Percentiles rank a stretch among this genome's conserved stretches.
Conservation (phyloP, 2,113 vertebrate genomes). For the Seriola dumerili region DNA sequence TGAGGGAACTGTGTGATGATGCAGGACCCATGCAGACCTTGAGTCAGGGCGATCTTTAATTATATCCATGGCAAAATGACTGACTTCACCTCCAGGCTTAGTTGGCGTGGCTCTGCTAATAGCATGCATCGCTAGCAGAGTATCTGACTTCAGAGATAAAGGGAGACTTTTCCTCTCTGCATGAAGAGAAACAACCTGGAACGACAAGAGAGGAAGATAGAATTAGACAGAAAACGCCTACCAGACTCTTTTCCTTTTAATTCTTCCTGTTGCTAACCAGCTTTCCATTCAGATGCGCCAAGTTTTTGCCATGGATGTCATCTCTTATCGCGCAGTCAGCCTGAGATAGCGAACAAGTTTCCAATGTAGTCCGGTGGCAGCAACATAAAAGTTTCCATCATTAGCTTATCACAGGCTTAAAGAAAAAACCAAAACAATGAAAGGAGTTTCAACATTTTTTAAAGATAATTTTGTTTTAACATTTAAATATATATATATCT, state of each 20-base stretch:
- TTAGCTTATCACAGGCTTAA: no score
- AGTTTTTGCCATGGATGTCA: no score
- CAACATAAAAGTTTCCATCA: no score
- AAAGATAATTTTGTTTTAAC: no score
- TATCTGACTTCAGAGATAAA: background rate
- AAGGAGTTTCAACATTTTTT: no score
- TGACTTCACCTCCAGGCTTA: background rate
- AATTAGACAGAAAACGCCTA: constrained; percentile 13
- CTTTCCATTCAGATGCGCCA: no score
- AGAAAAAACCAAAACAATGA: no score
- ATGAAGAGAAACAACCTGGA: constrained; percentile 42
- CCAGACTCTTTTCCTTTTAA: background rate
- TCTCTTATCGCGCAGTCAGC: no score
- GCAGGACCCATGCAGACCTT: constrained; percentile 16
- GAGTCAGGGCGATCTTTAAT: constrained; percentile 9
- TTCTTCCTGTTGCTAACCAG: no score
- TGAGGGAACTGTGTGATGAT: background rate
- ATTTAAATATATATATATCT: no score
- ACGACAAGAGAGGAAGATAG: constrained; percentile 5
- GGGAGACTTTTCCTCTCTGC: constrained; percentile 2
- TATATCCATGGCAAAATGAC: constrained; percentile 13
- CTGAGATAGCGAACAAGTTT: no score
- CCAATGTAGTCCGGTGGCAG: no score
- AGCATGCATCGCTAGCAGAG: background rate
- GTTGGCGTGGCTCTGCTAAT: background rate